phyloP scores from a whole-genome alignment of 35 echinoderm and acorn worm species.

The Heliocidaris erythrogramma region DNA sequence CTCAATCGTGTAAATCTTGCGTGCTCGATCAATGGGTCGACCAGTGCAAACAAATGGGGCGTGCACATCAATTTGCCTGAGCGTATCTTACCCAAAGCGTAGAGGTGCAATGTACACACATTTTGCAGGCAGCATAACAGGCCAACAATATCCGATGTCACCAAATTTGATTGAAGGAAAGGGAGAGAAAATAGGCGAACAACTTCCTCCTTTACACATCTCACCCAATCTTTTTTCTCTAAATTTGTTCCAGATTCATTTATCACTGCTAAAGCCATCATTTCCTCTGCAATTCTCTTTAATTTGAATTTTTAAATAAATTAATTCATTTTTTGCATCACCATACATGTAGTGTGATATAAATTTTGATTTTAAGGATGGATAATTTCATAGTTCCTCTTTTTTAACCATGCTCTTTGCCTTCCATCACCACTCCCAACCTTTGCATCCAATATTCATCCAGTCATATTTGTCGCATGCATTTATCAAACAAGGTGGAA shows the following conservation, averaged over 20 bases:
- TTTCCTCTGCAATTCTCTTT: not conserved
- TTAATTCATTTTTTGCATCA: not conserved
- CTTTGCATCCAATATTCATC: not conserved
- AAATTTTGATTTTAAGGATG: not conserved
- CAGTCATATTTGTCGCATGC: not conserved
- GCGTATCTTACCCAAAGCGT: not conserved
- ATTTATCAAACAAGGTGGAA: not conserved
- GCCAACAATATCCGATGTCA: not conserved
- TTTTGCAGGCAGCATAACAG: not conserved
- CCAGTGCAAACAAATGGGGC: conserved; percentile 21
- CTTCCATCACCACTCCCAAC: no score
- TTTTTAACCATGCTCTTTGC: not conserved
- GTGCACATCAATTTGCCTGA: conserved; percentile 17
- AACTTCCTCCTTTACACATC: not conserved
- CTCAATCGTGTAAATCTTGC: conserved; percentile 29
- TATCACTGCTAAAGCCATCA: not conserved
- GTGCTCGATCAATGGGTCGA: conserved; percentile 38
- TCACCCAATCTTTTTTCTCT: not conserved
- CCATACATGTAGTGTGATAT: not conserved
- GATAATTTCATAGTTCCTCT: not conserved
- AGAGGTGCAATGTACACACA: conserved; percentile 38
- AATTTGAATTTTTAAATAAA: not conserved
- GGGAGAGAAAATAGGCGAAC: not conserved
- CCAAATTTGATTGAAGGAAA: not conserved
- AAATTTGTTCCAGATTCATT: not conserved